Conservation (phyloP, 2,113 vertebrate species). For the Suricata suricatta region DNA sequence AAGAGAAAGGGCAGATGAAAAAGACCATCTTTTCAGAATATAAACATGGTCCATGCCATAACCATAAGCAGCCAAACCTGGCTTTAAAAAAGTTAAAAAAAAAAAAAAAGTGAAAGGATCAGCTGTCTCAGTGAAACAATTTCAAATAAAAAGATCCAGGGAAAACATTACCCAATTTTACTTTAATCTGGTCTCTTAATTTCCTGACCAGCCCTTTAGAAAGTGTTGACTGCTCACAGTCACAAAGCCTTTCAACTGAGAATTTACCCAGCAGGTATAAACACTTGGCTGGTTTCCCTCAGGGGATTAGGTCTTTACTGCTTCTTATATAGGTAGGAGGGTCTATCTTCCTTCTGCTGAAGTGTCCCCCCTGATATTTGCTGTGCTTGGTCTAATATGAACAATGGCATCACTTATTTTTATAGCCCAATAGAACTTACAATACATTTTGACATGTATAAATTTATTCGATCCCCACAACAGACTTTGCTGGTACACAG, state of each 20-base stretch:
- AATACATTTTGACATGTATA: background rate
- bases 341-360: background rate
- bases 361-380: background rate
- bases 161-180: constrained; percentile 50
- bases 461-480: constrained; percentile 26
- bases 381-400: background rate
- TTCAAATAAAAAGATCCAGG: constrained; percentile 36
- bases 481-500: background rate
- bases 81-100: background rate
- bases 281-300: background rate
- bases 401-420: constrained; percentile 1
- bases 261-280: constrained; percentile 36
- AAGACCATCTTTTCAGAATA: constrained; percentile 42
- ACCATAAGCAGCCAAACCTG: constrained; percentile 22
- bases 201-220: constrained; percentile 37
- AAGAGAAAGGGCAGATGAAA: constrained; percentile 55
- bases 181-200: constrained; percentile 62
- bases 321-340: background rate
- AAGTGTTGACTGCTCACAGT: constrained; percentile 33
- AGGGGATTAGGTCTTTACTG: background rate
- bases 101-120: constrained; percentile 35
- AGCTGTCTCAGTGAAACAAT: constrained; percentile 5
- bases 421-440: background rate
- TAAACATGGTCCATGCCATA: constrained; percentile 55
- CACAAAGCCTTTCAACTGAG: background rate